These are phyloP conservation scores for Cactoblastis cactorum DNA, from an alignment of 2,888 invertebrate genomes.

Conservation along the genomic window DNA sequence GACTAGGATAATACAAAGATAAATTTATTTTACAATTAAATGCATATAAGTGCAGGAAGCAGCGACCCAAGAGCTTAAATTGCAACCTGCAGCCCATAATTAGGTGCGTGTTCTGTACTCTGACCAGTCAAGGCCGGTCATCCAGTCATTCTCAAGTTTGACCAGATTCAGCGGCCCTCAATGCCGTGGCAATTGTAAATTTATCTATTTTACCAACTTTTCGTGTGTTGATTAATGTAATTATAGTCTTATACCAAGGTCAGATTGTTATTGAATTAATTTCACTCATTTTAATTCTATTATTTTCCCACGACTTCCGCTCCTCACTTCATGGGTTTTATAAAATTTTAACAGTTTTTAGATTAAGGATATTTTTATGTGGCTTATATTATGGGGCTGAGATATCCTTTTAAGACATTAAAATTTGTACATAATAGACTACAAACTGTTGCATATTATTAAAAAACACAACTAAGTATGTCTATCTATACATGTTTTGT, in stretches of 20 bases:
- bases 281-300: neutral
- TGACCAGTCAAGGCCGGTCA: constrained; percentile 6
- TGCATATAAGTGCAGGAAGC: constrained; percentile 6
- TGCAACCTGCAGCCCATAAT: neutral
- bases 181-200: neutral
- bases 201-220: neutral
- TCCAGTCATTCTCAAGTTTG: neutral
- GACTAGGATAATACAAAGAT: neutral
- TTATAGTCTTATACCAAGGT: neutral
- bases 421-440: no score
- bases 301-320: constrained; percentile 1
- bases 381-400: no score
- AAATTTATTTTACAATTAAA: neutral
- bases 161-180: neutral
- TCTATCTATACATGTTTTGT: no score
- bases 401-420: no score
- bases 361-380: no score
- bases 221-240: neutral
- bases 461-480: no score
- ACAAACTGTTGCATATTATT: no score
- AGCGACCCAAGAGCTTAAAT: neutral
- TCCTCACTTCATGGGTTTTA: no score
- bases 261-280: neutral
- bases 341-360: no score
- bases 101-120: neutral